phyloP scores from a whole-genome alignment of 1,140 invertebrate species.

The Ephestia elutella region DNA sequence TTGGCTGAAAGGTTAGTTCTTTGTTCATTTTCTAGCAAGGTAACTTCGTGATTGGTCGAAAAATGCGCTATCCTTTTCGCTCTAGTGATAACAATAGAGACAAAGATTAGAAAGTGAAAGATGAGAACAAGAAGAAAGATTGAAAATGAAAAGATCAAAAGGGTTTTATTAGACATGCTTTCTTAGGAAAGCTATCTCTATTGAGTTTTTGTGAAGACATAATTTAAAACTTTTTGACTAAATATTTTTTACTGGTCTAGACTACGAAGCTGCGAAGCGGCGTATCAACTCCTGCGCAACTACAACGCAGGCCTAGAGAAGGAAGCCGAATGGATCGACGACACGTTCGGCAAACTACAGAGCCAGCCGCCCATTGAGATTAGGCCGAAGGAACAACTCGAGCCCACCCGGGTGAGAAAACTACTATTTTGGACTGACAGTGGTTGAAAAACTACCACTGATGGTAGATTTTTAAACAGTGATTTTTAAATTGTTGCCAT shows the following conservation, averaged over 20 bases:
- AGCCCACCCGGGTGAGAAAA: conserved; percentile 83
- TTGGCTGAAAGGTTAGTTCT: conserved; percentile 86
- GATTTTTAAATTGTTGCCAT: background rate
- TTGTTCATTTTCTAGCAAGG: too few species aligned
- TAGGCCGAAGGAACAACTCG: conserved; percentile 82
- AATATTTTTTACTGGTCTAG: conserved; percentile 57
- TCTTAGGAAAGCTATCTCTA: too few species aligned
- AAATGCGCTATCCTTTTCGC: too few species aligned
- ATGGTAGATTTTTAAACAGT: conserved; percentile 6
- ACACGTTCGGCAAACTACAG: conserved; percentile 81
- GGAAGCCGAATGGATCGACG: conserved; percentile 91
- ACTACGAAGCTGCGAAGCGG: conserved; percentile 88
- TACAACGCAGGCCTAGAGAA: conserved; percentile 90
- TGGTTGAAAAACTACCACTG: background rate
- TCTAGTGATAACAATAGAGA: too few species aligned
- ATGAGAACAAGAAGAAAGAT: too few species aligned
- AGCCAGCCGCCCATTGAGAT: conserved; percentile 81
- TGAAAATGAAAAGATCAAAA: too few species aligned
- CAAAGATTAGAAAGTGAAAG: too few species aligned
- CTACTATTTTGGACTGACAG: background rate
- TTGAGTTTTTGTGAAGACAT: background rate
- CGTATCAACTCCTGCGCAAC: conserved; percentile 88
- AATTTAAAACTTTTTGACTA: background rate
- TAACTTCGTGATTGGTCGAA: background rate
- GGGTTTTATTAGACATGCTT: too few species aligned